Evolutionary conservation across 53 echinoderm and acorn worm genomes (phyloP), one percentile per base, ranked within the genome.

Genomic region (Paracentrotus lividus): DNA sequence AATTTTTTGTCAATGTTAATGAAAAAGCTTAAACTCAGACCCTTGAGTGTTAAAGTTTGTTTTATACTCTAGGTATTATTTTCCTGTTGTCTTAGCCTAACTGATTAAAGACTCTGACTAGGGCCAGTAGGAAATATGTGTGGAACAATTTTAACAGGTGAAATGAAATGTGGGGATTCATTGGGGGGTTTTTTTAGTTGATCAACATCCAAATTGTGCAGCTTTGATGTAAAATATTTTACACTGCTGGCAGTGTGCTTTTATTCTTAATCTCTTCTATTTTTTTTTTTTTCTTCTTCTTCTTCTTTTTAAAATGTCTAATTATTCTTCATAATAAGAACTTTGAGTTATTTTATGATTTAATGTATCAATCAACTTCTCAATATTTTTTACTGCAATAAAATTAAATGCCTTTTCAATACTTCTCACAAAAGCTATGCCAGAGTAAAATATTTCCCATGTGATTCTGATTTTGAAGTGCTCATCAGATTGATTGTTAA

Each of bases 201-300:
- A n/a, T n/a, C n/a, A n/a, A n/a, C n/a, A n/a, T n/a, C n/a, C n/a
- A 29, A 36, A 20, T 36, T 15, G 9, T 64, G 31, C 64, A 64
- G 40, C 3, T 38, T 72, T 3, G 38, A 0, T 20, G 21, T 7
- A 72, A 4, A 40, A 72, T 18, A 38, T 15, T 72, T 72, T 40
- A 40, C 72, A 72, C 72, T 72, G 72, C 72, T 36, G 72, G 72
- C 72, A 72, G 72, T 72, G 32, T 72, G 72, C 16, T 20, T 20
- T 36, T n/a, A n/a, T n/a, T n/a, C n/a, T n/a, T n/a, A n/a, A n/a
- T n/a, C n/a, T n/a, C n/a, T n/a, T n/a, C n/a, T n/a, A n/a, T n/a
- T n/a, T n/a, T n/a, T n/a, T n/a, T n/a, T n/a, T n/a, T n/a, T 72
- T 40, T 5, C 21, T 72, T 38, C 40, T 40, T n/a, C n/a, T n/a